Conservation (phyloP, 2,113 vertebrate species). For the Rhegmatorhina hoffmannsi region DNA sequence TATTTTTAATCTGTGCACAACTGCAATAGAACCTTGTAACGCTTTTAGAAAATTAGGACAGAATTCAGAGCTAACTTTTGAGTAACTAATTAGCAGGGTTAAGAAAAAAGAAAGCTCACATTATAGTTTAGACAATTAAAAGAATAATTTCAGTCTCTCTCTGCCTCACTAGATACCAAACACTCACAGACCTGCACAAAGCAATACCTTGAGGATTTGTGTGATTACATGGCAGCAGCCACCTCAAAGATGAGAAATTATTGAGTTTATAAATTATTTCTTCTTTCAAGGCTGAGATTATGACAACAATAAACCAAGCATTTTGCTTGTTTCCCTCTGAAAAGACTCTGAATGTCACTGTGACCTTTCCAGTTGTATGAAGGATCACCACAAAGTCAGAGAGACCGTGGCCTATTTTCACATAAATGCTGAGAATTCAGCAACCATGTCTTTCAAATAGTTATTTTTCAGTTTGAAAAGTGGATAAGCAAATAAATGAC, state of each 20-base stretch:
- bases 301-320: background rate
- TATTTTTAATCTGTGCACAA: slow-evolving; percentile 5
- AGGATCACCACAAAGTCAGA: background rate
- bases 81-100: background rate
- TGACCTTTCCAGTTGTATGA: background rate
- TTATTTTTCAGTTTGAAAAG: background rate
- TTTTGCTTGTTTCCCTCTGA: background rate
- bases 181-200: background rate
- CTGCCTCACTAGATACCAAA: background rate
- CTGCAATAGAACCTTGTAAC: background rate
- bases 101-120: background rate
- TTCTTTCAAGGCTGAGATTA: background rate
- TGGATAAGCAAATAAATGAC: background rate
- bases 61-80: background rate
- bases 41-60: background rate
- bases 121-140: background rate
- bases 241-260: background rate
- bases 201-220: background rate
- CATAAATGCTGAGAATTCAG: background rate
- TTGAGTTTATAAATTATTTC: background rate
- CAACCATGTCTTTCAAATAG: background rate
- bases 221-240: background rate
- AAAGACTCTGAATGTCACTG: background rate
- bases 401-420: background rate
- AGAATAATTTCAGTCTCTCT: background rate